Base-by-base conservation (phyloP, 2,888 invertebrate genomes). In the Lumbricus terrestris region DNA sequence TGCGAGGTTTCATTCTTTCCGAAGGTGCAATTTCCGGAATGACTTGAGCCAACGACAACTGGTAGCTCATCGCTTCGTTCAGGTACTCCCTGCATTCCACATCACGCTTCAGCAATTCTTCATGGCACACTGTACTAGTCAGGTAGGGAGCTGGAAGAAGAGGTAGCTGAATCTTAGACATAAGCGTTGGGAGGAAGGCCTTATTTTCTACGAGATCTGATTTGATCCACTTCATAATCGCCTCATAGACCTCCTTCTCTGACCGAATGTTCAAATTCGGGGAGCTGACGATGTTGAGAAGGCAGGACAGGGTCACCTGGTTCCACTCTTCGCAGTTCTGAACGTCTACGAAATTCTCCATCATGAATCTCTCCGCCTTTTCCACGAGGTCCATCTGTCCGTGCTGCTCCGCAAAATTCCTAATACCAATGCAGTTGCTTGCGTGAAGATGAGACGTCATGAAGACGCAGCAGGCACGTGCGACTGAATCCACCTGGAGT, bases 401-500 rank as follows among this genome's bases (percentile, higher is more conserved):
- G 92, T 95, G 95, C 90, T 94, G 94, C 91, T 95, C 95, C 20
- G 95, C 95, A 92, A 95, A 95, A 54, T 94, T 94, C 88, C 95
- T 94, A 16, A 95, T 94, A 82, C 94, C 94, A 88, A 95, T 93
- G 92, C 95, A 95, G 92, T 95, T 96, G 33, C 93, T 93, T 11
- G 94, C 94, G 92, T 94, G 93, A 88, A 96, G 93, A 91, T 95
- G 95, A 16, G 93, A 93, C 89, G 94, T 94, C 94, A 96, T 95
- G 93, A 95, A 95, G 82, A 94, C 94, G 92, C 95, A 95, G 91
- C 95, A 95, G 2, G 94, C 95, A 47, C 93, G 92, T 29, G 95
- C 95, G 13, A 96, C 95, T 37, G 93, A 92, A 91, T 95, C 95
- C 88, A 95, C 94, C 93, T 91, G 91, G 37, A 89, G 93, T 89